phyloP scores from a whole-genome alignment of 2,888 invertebrate species.

The Gymnocheta viridis region DNA sequence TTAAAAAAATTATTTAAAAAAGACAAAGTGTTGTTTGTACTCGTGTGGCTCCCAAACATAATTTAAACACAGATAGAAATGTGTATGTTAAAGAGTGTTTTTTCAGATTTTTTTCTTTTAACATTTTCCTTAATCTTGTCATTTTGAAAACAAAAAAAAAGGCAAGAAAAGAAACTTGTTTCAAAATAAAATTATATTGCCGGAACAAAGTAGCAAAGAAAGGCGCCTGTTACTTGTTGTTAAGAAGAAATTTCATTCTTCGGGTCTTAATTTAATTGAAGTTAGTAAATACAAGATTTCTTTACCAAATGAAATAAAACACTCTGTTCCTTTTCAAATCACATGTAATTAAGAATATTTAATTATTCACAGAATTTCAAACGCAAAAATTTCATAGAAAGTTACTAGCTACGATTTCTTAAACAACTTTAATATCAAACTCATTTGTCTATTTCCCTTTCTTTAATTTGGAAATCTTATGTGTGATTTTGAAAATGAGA shows the following conservation, averaged over 20 bases:
- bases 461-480: no score
- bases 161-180: background rate
- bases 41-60: constrained; percentile 12
- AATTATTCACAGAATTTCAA: background rate
- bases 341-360: background rate
- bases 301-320: background rate
- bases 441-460: no score
- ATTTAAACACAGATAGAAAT: constrained; percentile 1
- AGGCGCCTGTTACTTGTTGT: background rate
- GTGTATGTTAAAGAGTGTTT: background rate
- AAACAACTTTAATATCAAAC: no score
- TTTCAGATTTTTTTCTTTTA: background rate
- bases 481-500: no score
- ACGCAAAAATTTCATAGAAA: no score
- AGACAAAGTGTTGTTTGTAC: background rate
- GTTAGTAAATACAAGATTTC: no score
- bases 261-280: no score
- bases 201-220: background rate
- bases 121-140: background rate
- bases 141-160: background rate
- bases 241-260: no score
- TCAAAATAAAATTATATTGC: background rate
- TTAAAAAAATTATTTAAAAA: background rate
- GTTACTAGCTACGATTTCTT: no score
- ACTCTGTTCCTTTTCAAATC: background rate